Evolutionary conservation across 2,888 invertebrate species (phyloP).

Genomic region (Torymus texanus): DNA sequence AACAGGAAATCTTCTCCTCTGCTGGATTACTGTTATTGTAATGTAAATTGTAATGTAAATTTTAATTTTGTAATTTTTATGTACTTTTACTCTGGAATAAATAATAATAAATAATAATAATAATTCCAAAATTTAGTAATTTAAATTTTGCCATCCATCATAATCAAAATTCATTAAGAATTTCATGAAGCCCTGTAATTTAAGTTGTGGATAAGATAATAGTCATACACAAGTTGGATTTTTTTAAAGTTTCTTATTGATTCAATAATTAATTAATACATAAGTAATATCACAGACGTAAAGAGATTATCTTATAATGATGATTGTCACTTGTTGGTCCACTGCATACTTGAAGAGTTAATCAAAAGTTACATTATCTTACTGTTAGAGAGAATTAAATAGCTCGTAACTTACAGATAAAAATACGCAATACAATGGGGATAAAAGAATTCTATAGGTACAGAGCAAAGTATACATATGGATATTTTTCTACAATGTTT

Average conservation of each 20-base stretch:
- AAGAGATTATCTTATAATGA: constrained; percentile 55
- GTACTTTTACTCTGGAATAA: too few relatives aligned
- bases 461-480: not conserved
- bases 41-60: too few relatives aligned
- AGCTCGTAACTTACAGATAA: constrained; percentile 55
- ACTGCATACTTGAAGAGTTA: constrained; percentile 12
- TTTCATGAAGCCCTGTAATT: too few relatives aligned
- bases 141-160: too few relatives aligned
- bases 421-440: constrained; percentile 3
- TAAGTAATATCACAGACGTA: constrained; percentile 74
- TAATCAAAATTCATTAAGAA: too few relatives aligned
- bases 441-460: constrained; percentile 16
- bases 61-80: too few relatives aligned
- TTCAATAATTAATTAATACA: constrained; percentile 72
- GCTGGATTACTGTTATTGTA: too few relatives aligned
- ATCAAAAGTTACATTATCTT: constrained; percentile 54
- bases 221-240: constrained; percentile 57
- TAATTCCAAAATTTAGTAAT: constrained; percentile 1
- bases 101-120: too few relatives aligned
- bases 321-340: constrained; percentile 23
- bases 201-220: too few relatives aligned
- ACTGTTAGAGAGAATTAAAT: constrained; percentile 69
- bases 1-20: too few relatives aligned
- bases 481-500: too few relatives aligned
- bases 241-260: constrained; percentile 66